phyloP scores from a whole-genome alignment of 2,797 vertebrate genomes.

The Catostomus latipinnis region DNA sequence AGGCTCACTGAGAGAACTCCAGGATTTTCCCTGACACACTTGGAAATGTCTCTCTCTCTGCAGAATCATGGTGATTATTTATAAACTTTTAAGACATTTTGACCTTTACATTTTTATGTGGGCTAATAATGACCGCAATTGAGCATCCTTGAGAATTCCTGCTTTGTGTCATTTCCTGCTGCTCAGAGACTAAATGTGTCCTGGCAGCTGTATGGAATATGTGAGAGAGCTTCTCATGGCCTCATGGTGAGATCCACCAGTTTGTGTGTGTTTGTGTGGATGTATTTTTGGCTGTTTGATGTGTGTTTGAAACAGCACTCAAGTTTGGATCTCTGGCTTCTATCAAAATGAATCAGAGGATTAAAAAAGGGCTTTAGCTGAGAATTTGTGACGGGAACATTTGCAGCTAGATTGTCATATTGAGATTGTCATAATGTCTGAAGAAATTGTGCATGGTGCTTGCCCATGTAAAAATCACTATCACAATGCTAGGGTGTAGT shows the following conservation, averaged over 20 bases:
- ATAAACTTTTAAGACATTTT: constrained; percentile 8
- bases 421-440: too few relatives aligned
- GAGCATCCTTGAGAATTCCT: constrained; percentile 29
- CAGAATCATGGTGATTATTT: neutral
- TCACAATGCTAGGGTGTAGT: too few relatives aligned
- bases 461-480: too few relatives aligned
- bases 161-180: constrained; percentile 37
- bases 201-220: neutral
- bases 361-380: too few relatives aligned
- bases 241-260: constrained; percentile 7
- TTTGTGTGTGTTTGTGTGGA: neutral
- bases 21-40: constrained; percentile 10
- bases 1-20: constrained; percentile 16
- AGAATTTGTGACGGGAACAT: too few relatives aligned
- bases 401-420: too few relatives aligned
- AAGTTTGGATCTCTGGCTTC: too few relatives aligned
- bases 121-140: constrained; percentile 29
- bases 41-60: neutral
- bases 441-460: too few relatives aligned
- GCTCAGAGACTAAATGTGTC: constrained; percentile 12
- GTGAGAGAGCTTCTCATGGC: neutral
- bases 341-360: too few relatives aligned
- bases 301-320: neutral
- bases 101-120: neutral
- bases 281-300: neutral